Conservation (phyloP, 2,797 vertebrate species). For the Agapornis canus region DNA sequence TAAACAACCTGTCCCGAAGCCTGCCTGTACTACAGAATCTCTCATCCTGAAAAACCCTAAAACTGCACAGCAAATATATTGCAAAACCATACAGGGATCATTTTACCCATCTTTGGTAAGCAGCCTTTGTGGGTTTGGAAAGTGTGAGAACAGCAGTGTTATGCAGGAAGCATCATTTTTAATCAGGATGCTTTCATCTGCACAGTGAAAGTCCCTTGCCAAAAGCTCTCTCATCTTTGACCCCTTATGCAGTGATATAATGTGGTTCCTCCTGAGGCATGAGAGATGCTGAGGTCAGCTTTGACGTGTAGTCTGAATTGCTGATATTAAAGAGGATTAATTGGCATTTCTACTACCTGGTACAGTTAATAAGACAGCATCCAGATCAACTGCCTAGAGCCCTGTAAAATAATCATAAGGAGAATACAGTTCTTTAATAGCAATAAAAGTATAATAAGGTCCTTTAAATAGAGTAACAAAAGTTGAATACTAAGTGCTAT, state of each 20-base stretch:
- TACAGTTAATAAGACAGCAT: conserved; percentile 57
- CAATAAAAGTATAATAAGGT: conserved; percentile 62
- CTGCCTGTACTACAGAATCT: neutral
- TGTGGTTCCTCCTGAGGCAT: conserved; percentile 21
- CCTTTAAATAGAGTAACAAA: conserved; percentile 61
- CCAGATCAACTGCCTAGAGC: conserved; percentile 61
- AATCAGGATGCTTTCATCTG: conserved; percentile 59
- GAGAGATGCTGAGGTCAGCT: conserved; percentile 55
- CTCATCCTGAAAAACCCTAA: conserved; percentile 36
- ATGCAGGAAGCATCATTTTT: conserved; percentile 56
- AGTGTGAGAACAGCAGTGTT: conserved; percentile 42
- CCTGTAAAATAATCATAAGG: conserved; percentile 64
- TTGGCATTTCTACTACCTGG: conserved; percentile 59
- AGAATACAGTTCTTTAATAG: conserved; percentile 48
- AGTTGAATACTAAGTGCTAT: conserved; percentile 38
- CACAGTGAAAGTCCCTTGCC: conserved; percentile 30
- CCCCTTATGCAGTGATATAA: conserved; percentile 40
- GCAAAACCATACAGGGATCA: conserved; percentile 35
- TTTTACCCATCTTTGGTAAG: conserved; percentile 58
- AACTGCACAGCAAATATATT: conserved; percentile 29
- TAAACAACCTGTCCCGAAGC: conserved; percentile 23
- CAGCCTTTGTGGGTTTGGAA: conserved; percentile 44
- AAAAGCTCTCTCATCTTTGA: conserved; percentile 58
- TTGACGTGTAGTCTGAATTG: conserved; percentile 48
- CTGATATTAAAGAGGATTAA: conserved; percentile 65